phyloP scores from a whole-genome alignment of 2,888 invertebrate species.

The Catocala fraxini region DNA sequence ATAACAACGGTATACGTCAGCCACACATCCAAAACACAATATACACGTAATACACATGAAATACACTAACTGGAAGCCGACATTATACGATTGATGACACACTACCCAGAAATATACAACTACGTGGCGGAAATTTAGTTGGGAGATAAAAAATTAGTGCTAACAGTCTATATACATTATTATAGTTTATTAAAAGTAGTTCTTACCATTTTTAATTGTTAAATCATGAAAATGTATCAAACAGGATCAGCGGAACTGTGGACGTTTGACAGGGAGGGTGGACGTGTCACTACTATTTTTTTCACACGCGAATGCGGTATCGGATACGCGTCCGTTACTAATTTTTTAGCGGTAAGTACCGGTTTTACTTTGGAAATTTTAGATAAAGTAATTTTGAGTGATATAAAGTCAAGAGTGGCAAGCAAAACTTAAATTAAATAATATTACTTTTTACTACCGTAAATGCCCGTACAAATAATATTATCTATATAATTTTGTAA shows the following conservation, averaged over 20 bases:
- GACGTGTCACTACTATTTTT: slow-evolving; percentile 81
- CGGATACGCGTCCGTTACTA: slow-evolving; percentile 38
- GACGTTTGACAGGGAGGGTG: slow-evolving; percentile 80
- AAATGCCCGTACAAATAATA: too few species aligned
- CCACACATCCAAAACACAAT: slow-evolving; percentile 38
- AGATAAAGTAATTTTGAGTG: too few species aligned
- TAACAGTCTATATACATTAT: slow-evolving; percentile 32
- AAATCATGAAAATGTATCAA: slow-evolving; percentile 79
- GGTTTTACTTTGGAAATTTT: slow-evolving; percentile 28
- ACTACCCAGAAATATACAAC: slow-evolving; percentile 58
- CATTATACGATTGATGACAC: slow-evolving; percentile 70
- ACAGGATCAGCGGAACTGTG: slow-evolving; percentile 67
- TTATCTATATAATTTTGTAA: too few species aligned
- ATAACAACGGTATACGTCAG: slow-evolving; percentile 57
- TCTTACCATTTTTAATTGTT: slow-evolving; percentile 81
- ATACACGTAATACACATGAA: slow-evolving; percentile 53
- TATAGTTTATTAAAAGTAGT: slow-evolving; percentile 45
- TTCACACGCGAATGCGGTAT: slow-evolving; percentile 47
- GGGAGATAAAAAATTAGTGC: slow-evolving; percentile 15
- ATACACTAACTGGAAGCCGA: slow-evolving; percentile 67
- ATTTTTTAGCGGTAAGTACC: slow-evolving; percentile 33
- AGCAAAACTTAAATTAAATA: too few species aligned
- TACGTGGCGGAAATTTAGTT: slow-evolving; percentile 60
- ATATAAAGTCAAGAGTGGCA: too few species aligned
- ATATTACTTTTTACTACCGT: too few species aligned